Evolutionary conservation across 2,888 invertebrate genomes (phyloP).

Genomic region (Sacculina carcini): DNA sequence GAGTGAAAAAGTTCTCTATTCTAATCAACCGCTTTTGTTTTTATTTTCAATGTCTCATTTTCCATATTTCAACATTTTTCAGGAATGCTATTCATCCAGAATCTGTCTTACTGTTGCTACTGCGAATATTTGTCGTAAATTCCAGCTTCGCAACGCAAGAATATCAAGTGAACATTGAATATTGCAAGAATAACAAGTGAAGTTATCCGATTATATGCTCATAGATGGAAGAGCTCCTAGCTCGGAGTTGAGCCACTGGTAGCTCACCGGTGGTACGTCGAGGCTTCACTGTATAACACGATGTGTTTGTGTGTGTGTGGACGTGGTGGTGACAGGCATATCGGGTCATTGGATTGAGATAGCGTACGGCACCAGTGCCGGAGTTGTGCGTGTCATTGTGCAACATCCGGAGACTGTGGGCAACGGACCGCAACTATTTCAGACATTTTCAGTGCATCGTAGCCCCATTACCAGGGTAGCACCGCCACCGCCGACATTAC

Average conservation of each 20-base stretch:
- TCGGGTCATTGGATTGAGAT: constrained; percentile 99
- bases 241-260: neutral
- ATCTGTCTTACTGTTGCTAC: no score
- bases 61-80: no score
- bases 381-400: constrained; percentile 85
- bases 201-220: no score
- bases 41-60: no score
- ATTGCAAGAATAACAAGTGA: no score
- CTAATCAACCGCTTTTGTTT: no score
- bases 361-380: constrained; percentile 88
- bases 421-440: constrained; percentile 90
- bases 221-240: no score
- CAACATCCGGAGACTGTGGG: constrained; percentile 98
- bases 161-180: no score
- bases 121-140: no score
- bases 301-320: neutral
- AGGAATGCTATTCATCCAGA: no score
- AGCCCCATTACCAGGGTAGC: constrained; percentile 72
- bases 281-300: neutral
- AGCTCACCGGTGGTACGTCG: neutral
- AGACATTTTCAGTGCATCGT: constrained; percentile 90
- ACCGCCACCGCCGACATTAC: neutral
- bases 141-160: no score
- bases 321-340: constrained; percentile 32
- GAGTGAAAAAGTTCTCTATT: no score